Evolutionary conservation across 2,888 invertebrate genomes (phyloP).

Genomic region (Ectemnius continuus): DNA sequence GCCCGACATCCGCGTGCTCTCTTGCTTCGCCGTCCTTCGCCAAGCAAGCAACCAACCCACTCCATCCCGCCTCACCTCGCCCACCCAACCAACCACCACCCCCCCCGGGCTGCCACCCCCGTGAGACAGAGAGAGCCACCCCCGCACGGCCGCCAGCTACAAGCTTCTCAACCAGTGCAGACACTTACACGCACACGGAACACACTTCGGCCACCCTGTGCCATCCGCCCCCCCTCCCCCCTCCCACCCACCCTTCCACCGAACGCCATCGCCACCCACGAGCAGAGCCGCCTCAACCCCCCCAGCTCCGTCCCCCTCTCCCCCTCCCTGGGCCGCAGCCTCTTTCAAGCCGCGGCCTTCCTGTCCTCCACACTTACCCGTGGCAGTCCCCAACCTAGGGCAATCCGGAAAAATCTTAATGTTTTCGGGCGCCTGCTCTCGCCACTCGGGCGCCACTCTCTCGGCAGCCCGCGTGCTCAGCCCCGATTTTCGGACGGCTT

Average conservation of each 20-base stretch:
- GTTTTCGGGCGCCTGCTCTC: conserved; percentile 16
- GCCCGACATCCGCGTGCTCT: conserved; percentile 35
- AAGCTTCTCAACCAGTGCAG: conserved; percentile 56
- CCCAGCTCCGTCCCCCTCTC: conserved; percentile 20
- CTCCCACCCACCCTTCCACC: neutral
- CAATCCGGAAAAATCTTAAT: conserved; percentile 66
- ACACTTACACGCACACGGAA: conserved; percentile 53
- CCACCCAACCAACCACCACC: conserved; percentile 42
- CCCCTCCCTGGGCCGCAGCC: conserved; percentile 41
- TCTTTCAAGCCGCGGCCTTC: neutral
- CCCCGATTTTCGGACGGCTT: conserved; percentile 13
- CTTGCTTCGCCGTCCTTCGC: conserved; percentile 54
- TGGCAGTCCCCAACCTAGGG: conserved; percentile 66
- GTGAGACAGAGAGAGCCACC: conserved; percentile 7
- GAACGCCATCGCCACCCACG: neutral
- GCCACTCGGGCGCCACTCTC: conserved; percentile 4
- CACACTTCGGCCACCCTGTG: conserved; percentile 39
- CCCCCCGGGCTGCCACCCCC: conserved; percentile 34
- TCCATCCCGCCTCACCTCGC: conserved; percentile 51
- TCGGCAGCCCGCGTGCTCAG: conserved; percentile 14
- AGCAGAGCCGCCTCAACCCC: conserved; percentile 2
- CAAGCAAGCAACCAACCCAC: conserved; percentile 54
- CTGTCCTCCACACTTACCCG: conserved; percentile 64
- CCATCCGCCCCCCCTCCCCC: neutral
- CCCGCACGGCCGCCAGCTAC: conserved; percentile 41